Evolutionary conservation across 2,797 vertebrate species (phyloP), one percentile per base, ranked within the genome.

Genomic region (Oreortyx pictus): DNA sequence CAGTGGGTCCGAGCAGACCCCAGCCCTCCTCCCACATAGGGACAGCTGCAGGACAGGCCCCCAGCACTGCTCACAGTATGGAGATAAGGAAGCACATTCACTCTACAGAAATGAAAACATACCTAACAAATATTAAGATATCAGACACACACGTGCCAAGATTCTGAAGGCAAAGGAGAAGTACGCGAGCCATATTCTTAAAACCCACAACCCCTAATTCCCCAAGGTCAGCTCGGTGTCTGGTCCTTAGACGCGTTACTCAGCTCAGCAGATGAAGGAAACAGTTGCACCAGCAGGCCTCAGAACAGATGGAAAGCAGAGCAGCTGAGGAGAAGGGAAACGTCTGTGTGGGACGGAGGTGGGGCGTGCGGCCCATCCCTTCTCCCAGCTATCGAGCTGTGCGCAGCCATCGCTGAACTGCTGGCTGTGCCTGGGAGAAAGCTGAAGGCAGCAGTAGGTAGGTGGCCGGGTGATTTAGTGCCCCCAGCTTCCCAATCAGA

Each of bases 261-360:
- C 57, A 0, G 89, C 89, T 95, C 94, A 61, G 92, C 90, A 95
- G 93, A 96, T 95, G 93, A 96, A 96, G 94, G 91, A 95, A 96
- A 89, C 94, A 95, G 94, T 88, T 87, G 0, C 86, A 96, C 93
- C 95, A 95, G 95, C 95, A 94, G 91, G 93, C 89, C 86, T 89
- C 31, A 54, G 46, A 95, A 95, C 95, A 96, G 96, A 96, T 96
- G 95, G 95, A 95, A 96, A 88, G 74, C 95, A 95, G 94, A 96
- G 93, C 94, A 95, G 96, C 95, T 96, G 95, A 92, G 89, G 95
- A 92, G 89, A 92, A 96, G 94, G 92, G 75, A 93, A 96, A 94
- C 87, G 89, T 91, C 92, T 94, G 94, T 5, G 10, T 6, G 22
- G 59, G 84, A 70, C 1, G 76, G 89, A 89, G 90, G 92, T 80